Evolutionary conservation across 2,888 invertebrate genomes (phyloP).

Genomic region (Lumbricus terrestris): DNA sequence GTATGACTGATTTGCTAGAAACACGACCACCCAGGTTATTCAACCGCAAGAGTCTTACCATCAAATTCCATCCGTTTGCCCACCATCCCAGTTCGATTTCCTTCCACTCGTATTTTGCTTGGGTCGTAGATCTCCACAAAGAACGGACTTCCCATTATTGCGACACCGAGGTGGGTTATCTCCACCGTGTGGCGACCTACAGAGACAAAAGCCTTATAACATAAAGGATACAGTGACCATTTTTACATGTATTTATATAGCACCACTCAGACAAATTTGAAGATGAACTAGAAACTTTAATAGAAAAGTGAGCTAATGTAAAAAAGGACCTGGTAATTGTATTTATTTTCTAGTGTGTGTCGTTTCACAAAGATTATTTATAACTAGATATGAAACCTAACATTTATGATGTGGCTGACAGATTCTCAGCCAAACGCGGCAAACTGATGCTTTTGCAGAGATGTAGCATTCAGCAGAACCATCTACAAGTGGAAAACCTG

Average conservation of each 20-base stretch:
- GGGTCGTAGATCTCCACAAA: conserved; percentile 70
- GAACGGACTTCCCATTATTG: conserved; percentile 63
- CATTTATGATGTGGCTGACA: too few relatives aligned
- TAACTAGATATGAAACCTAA: too few relatives aligned
- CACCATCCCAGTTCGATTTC: conserved; percentile 47
- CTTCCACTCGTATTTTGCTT: conserved; percentile 60
- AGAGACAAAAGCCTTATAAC: background rate
- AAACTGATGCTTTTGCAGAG: too few relatives aligned
- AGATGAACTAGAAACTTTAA: background rate
- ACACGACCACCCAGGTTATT: too few relatives aligned
- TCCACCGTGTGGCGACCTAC: conserved; percentile 64
- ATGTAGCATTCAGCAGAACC: too few relatives aligned
- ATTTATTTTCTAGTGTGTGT: too few relatives aligned
- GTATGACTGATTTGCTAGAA: background rate
- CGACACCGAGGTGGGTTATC: conserved; percentile 61
- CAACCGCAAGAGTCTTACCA: too few relatives aligned
- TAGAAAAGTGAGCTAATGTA: background rate
- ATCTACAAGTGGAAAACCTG: background rate
- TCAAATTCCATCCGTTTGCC: conserved; percentile 51
- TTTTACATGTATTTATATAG: background rate
- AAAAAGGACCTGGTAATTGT: too few relatives aligned
- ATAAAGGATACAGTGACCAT: background rate
- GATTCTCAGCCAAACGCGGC: too few relatives aligned
- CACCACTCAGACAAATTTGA: background rate
- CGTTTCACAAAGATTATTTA: too few relatives aligned